Percentiles rank a stretch among this genome's conserved stretches.
Evolutionary conservation across 2,113 vertebrate genomes (phyloP).

Genomic region (Mungos mungo): DNA sequence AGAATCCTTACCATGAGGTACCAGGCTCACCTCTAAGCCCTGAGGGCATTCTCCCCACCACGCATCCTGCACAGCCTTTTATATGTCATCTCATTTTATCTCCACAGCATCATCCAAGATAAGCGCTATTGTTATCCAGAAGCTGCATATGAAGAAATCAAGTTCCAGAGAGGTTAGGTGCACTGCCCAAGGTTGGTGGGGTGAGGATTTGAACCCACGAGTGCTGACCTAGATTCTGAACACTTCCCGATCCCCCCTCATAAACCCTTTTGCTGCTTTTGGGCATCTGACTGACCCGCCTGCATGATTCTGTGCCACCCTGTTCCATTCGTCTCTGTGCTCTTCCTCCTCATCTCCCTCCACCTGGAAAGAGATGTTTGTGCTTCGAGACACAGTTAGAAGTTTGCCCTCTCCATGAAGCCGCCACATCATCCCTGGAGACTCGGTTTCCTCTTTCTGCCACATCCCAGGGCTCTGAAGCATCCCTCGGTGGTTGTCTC

Average conservation of each 20-base stretch:
- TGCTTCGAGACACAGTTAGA: background rate
- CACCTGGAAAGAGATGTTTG: background rate
- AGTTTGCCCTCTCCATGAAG: background rate
- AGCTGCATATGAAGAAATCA: background rate
- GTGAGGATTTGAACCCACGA: background rate
- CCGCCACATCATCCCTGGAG: background rate
- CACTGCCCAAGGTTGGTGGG: background rate
- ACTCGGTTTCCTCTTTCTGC: background rate
- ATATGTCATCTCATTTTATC: background rate
- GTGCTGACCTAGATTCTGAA: background rate
- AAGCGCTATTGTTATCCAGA: background rate
- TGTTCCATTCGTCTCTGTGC: fast-evolving
- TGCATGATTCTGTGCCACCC: fast-evolving
- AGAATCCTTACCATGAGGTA: background rate
- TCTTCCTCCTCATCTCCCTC: background rate
- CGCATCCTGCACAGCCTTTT: fast-evolving
- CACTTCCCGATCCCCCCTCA: fast-evolving
- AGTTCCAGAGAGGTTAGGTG: background rate
- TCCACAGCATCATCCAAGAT: background rate
- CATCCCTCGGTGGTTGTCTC: background rate
- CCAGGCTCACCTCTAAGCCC: fast-evolving
- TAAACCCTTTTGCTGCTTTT: background rate
- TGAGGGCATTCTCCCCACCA: background rate
- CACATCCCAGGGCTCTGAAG: background rate
- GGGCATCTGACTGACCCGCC: fast-evolving